Evolutionary conservation across 23 tunicate genomes (phyloP), one percentile per base, ranked within the genome.

Genomic region (Trididemnum nubilum): DNA sequence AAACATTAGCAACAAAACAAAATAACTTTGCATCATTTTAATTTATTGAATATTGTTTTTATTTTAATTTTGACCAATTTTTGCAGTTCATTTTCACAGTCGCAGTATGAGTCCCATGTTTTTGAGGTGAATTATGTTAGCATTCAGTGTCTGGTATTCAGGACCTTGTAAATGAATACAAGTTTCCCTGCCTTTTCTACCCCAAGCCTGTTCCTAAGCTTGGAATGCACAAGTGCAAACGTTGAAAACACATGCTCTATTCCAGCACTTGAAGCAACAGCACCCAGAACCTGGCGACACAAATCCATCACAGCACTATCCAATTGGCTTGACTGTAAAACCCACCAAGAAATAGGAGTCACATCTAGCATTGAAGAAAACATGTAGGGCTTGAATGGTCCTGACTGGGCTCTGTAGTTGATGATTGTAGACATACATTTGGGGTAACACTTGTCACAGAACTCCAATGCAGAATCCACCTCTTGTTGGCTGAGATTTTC

Each of bases 291-390:
- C 32, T 33, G 3, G 37, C 29, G 74, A 69, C 37, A 36, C 38
- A 33, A 2, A 7, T 29, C 26, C 40, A 69, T 28, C 74, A 31
- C 32, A 28, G 29, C 38, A 3, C 24, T 22, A 25, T 25, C 32
- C 7, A 69, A 28, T 32, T n/a, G 22, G 74, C 32, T n/a, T 28
- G 74, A 69, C 37, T 31, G 74, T 28, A 12, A 69, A 36, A 12
- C 32, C 38, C 38, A 69, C 74, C 74, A 69, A 28, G 74, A 36
- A 36, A 69, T 28, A 7, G 74, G 74, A 28, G 74, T 69, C 32
- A 69, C 74, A 4, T 5, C 3, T 69, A 28, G 5, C 19, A 69
- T 36, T 25, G 29, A 5, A 28, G 29, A 37, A 32, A 69, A 69
- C 74, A 69, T 69, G 37, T 32, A 69, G 3, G 36, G 37, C 32